These are phyloP conservation scores for Blastobasis adustella DNA, from an alignment of 2,888 invertebrate genomes.

Conservation along the genomic window DNA sequence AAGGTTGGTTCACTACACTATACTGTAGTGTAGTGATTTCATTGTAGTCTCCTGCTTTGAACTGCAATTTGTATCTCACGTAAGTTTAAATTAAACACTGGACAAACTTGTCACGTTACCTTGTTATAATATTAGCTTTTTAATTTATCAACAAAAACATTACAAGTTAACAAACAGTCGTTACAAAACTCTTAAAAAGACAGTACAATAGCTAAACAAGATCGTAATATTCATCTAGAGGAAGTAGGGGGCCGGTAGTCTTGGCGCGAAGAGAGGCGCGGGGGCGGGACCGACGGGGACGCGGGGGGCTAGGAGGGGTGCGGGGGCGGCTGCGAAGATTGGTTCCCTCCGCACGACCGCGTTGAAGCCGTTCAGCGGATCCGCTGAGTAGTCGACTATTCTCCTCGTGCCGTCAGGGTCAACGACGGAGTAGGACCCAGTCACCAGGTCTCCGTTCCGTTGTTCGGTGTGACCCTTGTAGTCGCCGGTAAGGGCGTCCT, in stretches of 20 bases:
- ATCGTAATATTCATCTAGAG: slow-evolving; percentile 68
- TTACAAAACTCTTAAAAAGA: slow-evolving; percentile 42
- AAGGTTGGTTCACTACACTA: too few species aligned
- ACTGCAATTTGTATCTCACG: too few species aligned
- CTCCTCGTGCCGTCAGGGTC: slow-evolving; percentile 75
- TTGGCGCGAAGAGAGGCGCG: slow-evolving; percentile 36
- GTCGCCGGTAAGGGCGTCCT: slow-evolving; percentile 75
- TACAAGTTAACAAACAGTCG: slow-evolving; percentile 60
- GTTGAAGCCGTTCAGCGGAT: slow-evolving; percentile 72
- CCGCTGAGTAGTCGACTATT: slow-evolving; percentile 73
- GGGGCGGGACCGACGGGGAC: slow-evolving; percentile 35
- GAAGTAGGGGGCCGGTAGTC: slow-evolving; percentile 52
- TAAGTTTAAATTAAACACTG: too few species aligned
- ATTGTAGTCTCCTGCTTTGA: too few species aligned
- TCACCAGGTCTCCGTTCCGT: slow-evolving; percentile 72
- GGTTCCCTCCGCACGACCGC: slow-evolving; percentile 74
- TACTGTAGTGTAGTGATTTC: too few species aligned
- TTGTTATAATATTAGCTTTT: too few species aligned
- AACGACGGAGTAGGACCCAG: slow-evolving; percentile 70
- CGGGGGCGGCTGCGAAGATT: slow-evolving; percentile 36
- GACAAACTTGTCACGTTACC: too few species aligned
- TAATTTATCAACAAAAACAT: too few species aligned
- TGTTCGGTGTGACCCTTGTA: slow-evolving; percentile 74
- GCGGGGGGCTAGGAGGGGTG: slow-evolving; percentile 30
- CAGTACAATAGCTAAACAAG: slow-evolving; percentile 52